phyloP scores from a whole-genome alignment of 2,113 vertebrate species.

The Centrocercus urophasianus region DNA sequence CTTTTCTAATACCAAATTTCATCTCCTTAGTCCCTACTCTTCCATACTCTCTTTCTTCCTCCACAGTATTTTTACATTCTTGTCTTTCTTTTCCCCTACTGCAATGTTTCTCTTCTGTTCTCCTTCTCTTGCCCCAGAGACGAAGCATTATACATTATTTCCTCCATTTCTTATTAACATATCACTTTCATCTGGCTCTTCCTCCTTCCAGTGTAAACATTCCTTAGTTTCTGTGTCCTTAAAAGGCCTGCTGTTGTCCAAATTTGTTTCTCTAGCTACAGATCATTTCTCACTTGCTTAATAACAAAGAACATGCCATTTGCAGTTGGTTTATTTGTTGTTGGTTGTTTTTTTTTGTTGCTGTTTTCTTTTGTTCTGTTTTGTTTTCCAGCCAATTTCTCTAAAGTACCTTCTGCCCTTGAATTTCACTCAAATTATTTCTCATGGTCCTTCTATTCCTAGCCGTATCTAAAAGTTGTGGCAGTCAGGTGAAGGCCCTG shows the following conservation, averaged over 20 bases:
- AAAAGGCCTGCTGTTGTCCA: background rate
- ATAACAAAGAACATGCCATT: background rate
- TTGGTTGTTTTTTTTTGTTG: background rate
- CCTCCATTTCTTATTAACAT: background rate
- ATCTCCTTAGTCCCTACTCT: background rate
- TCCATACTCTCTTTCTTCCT: background rate
- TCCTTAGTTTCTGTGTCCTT: constrained; percentile 3
- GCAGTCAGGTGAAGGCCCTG: no score
- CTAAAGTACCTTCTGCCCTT: background rate
- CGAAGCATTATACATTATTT: background rate
- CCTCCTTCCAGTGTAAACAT: background rate
- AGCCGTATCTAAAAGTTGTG: background rate
- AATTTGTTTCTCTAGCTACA: background rate
- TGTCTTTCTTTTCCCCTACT: background rate
- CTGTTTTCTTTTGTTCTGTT: background rate
- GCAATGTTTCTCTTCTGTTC: background rate
- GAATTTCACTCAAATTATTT: background rate
- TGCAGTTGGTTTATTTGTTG: background rate
- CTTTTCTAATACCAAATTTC: background rate
- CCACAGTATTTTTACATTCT: background rate
- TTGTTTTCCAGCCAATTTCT: background rate
- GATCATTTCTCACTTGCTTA: background rate
- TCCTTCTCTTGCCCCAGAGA: background rate
- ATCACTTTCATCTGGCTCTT: background rate
- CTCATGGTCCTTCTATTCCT: background rate